Percentiles rank a stretch among this genome's conserved stretches.
Conservation (phyloP, 2,888 invertebrate genomes). For the Andricus quercusramuli region DNA sequence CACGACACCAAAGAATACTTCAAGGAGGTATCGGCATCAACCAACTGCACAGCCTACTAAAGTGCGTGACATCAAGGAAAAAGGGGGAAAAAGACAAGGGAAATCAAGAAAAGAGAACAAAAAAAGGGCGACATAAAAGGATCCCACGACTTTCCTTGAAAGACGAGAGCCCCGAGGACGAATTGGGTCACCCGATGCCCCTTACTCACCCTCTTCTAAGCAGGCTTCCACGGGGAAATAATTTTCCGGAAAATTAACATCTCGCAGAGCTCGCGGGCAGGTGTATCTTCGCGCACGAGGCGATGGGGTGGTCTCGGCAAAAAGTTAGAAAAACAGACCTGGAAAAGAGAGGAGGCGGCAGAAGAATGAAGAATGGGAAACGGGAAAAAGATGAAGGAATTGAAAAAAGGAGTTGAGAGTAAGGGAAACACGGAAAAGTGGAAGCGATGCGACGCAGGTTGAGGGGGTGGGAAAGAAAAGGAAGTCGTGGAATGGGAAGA, state of each 20-base stretch:
- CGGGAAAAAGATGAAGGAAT: conserved; percentile 44
- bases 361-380: conserved; percentile 49
- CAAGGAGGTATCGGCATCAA: conserved; percentile 19
- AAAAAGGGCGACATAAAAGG: conserved; percentile 5
- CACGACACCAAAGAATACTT: conserved; percentile 31
- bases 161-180: conserved; percentile 35
- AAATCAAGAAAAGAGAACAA: conserved; percentile 2
- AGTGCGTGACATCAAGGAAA: conserved; percentile 4
- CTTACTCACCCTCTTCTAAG: conserved; percentile 39
- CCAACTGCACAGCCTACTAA: neutral
- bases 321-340: conserved; percentile 44
- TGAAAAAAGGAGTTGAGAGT: conserved; percentile 51
- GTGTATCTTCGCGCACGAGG: conserved; percentile 34
- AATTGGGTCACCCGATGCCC: conserved; percentile 47
- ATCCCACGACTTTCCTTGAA: conserved; percentile 10
- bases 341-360: conserved; percentile 47
- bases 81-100: neutral
- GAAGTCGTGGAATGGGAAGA: conserved; percentile 64
- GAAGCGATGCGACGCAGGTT: conserved; percentile 48
- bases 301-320: neutral
- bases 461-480: conserved; percentile 57
- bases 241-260: conserved; percentile 73
- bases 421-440: conserved; percentile 56
- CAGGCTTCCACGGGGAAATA: conserved; percentile 62
- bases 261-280: conserved; percentile 48